Conservation (phyloP, 2,888 invertebrate species). For the Antitype chi region DNA sequence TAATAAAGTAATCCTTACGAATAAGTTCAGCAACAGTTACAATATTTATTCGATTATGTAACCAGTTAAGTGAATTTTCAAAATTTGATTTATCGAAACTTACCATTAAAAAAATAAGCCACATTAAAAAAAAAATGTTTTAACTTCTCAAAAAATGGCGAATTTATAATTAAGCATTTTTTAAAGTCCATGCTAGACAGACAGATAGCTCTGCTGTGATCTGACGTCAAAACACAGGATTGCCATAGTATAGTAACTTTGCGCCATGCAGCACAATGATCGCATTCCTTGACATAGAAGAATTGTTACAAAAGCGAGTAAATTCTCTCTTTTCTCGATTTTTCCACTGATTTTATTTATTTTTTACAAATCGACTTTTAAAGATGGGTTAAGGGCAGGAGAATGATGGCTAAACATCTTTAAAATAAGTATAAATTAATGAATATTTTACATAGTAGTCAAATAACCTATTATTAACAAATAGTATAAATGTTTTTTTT, state of each 20-base stretch:
- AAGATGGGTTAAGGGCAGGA: too few species aligned
- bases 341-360: neutral
- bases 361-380: neutral
- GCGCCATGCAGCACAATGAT: neutral
- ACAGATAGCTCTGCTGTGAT: neutral
- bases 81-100: neutral
- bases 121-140: too few species aligned
- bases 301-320: neutral
- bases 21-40: neutral
- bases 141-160: too few species aligned
- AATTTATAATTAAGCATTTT: neutral
- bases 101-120: too few species aligned
- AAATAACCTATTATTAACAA: neutral
- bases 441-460: neutral
- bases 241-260: neutral
- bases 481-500: conserved; percentile 5
- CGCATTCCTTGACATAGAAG: neutral
- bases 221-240: neutral
- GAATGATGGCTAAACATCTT: neutral
- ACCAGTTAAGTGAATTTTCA: neutral
- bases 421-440: neutral
- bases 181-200: neutral
- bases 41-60: neutral
- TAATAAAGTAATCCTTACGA: neutral
- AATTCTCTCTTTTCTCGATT: neutral